Percentiles rank a stretch among this genome's conserved stretches.
phyloP scores from a whole-genome alignment of 2,797 vertebrate species.

The Yasuhikotakia modesta region DNA sequence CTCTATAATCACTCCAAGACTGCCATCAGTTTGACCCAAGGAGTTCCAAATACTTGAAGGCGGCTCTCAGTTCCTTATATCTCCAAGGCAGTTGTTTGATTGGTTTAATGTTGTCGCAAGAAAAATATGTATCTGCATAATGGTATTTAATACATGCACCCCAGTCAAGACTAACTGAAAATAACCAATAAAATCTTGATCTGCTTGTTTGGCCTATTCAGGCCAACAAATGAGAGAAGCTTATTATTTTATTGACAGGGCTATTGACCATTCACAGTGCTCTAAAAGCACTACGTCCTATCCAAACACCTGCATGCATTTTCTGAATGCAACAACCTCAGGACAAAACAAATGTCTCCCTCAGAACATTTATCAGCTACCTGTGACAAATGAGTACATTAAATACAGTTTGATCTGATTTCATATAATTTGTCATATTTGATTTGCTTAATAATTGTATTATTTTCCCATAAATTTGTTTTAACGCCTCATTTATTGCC shows the following conservation, averaged over 20 bases:
- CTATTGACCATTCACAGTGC: too few species aligned
- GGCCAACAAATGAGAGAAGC: too few species aligned
- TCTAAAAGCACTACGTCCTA: too few species aligned
- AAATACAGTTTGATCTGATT: not conserved
- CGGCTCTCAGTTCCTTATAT: not conserved
- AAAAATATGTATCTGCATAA: not conserved
- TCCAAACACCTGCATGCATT: too few species aligned
- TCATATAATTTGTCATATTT: not conserved
- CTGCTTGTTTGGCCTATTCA: too few species aligned
- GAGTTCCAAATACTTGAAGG: not conserved
- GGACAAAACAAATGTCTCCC: too few species aligned
- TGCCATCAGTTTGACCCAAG: not conserved
- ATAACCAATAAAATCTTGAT: too few species aligned
- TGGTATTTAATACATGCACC: slow-evolving; percentile 1
- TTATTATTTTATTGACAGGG: too few species aligned
- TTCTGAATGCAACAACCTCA: too few species aligned
- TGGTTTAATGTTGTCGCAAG: not conserved
- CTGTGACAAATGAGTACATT: too few species aligned
- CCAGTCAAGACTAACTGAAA: too few species aligned
- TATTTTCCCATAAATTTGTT: not conserved
- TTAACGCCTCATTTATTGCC: not conserved
- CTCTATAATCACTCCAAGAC: not conserved
- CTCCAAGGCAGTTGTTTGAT: not conserved
- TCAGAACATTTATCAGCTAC: too few species aligned
- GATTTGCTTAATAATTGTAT: not conserved